These are phyloP conservation scores for Drosophila parabipectinata DNA, from an alignment of 1,140 invertebrate genomes.

Conservation along the genomic window DNA sequence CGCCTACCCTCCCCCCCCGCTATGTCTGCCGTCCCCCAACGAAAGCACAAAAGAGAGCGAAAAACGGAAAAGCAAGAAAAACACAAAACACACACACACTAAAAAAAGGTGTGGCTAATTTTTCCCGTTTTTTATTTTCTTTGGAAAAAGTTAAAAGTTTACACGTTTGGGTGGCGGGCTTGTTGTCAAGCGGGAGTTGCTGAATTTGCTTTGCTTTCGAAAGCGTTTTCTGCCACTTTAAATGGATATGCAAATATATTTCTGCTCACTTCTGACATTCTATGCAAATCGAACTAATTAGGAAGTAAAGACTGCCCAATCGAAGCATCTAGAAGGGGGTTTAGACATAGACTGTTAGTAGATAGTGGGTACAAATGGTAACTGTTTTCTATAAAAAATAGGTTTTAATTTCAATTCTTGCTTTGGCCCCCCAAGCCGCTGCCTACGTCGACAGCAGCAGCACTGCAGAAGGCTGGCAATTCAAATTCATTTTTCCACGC, in stretches of 20 bases:
- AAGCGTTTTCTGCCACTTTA: constrained; percentile 14
- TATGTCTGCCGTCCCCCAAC: background rate
- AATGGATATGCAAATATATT: constrained; percentile 19
- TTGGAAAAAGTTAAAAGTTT: constrained; percentile 21
- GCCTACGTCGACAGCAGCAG: constrained; percentile 3
- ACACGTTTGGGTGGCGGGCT: background rate
- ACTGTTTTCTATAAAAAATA: no score
- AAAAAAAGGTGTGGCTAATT: constrained; percentile 63
- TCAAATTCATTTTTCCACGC: constrained; percentile 36
- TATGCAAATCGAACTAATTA: constrained; percentile 42
- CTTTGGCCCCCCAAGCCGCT: constrained; percentile 6
- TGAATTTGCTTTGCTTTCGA: constrained; percentile 14
- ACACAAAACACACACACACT: constrained; percentile 6
- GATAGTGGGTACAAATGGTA: no score
- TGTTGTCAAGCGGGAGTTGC: constrained; percentile 32
- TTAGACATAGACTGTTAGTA: no score
- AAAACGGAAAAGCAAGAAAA: constrained; percentile 7
- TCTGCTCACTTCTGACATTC: constrained; percentile 41
- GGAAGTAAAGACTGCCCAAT: background rate
- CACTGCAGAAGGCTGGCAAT: constrained; percentile 4
- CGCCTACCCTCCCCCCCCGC: background rate
- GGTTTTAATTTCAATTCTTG: constrained; percentile 4
- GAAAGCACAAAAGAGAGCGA: constrained; percentile 32
- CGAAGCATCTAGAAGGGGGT: no score
- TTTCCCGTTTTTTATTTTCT: constrained; percentile 20